Percentiles rank a stretch among this genome's conserved stretches.
phyloP scores from a whole-genome alignment of 2,113 vertebrate species.

The Carassius gibelio region DNA sequence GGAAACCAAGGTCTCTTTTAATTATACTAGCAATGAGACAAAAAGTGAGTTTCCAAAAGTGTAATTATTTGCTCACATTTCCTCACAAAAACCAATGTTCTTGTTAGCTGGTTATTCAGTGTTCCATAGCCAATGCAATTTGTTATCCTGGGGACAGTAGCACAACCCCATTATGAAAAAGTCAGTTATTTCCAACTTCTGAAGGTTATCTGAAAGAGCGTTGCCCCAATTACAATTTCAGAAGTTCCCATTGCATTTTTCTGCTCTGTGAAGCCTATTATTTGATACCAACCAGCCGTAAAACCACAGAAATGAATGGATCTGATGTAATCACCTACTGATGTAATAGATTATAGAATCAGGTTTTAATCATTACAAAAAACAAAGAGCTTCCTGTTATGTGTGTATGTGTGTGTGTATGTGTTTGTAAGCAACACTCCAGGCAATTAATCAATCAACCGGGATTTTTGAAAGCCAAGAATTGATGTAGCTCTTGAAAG shows the following conservation, averaged over 20 bases:
- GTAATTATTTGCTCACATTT: conserved; percentile 2
- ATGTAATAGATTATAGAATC: conserved; percentile 49
- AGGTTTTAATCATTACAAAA: conserved; percentile 27
- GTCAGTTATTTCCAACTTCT: conserved; percentile 4
- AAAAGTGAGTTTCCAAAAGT: neutral
- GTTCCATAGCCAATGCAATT: neutral
- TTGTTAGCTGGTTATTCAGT: conserved; percentile 11
- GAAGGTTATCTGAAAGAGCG: conserved; percentile 38
- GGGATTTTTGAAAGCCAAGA: conserved; percentile 5
- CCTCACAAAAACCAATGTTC: neutral
- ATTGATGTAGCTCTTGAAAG: conserved; percentile 2
- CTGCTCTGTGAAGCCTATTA: conserved; percentile 49
- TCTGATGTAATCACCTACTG: conserved; percentile 12
- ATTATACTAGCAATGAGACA: neutral
- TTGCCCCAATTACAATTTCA: conserved; percentile 47
- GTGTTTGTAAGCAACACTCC: conserved; percentile 24
- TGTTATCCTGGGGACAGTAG: conserved; percentile 14
- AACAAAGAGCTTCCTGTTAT: conserved; percentile 11
- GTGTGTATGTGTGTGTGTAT: conserved; percentile 13
- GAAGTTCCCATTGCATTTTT: conserved; percentile 54
- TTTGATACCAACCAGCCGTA: conserved; percentile 50
- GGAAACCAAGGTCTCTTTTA: neutral
- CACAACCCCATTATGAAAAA: conserved; percentile 38
- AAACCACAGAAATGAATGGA: conserved; percentile 11
- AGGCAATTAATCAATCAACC: conserved; percentile 4